Evolutionary conservation across 2,113 vertebrate species (phyloP), one percentile per base, ranked within the genome.

Genomic region (Menidia beryllina): DNA sequence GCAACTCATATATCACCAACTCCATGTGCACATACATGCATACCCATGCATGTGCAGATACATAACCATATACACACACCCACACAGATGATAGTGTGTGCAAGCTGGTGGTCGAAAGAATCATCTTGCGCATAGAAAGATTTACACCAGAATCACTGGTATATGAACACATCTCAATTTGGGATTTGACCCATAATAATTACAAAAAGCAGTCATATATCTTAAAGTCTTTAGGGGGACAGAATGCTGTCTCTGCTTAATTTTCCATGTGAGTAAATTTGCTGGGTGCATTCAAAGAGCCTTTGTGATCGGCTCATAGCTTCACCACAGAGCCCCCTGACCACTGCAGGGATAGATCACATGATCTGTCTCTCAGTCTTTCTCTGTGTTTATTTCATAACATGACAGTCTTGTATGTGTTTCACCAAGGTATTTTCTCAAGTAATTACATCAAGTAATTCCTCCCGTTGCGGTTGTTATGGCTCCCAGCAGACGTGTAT

Each of bases 1-100:
- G 78, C 85, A 91, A 91, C 92, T 94, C 91, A 77, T 94, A 93
- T 94, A 95, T 96, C 95, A 92, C 86, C 79, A 58, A 63, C 57
- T 62, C 56, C 78, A 81, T 27, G 23, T 77, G 27, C 81, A 70
- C 58, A 75, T 52, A 21, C 71, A 69, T 65, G 74, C 58, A 52
- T 58, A 21, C 58, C 54, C 47, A 67, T 61, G 60, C 75, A 41
- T 57, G 57, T 49, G 47, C 12, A 49, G 7, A 24, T 36, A 59
- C 19, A 52, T 48, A 24, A 47, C 17, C 65, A 43, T 54, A 49
- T 52, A 70, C 41, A 50, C 55, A 52, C 66, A 52, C 47, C 52
- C 21, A 60, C 48, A 64, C 11, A 69, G 19, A 68, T 23, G 69
- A 58, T 43, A 27, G 19, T 49, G 45, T 72, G 65, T 74, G 70